Base-by-base conservation (phyloP, 2,888 invertebrate genomes). In the Galerucella nymphaeae region DNA sequence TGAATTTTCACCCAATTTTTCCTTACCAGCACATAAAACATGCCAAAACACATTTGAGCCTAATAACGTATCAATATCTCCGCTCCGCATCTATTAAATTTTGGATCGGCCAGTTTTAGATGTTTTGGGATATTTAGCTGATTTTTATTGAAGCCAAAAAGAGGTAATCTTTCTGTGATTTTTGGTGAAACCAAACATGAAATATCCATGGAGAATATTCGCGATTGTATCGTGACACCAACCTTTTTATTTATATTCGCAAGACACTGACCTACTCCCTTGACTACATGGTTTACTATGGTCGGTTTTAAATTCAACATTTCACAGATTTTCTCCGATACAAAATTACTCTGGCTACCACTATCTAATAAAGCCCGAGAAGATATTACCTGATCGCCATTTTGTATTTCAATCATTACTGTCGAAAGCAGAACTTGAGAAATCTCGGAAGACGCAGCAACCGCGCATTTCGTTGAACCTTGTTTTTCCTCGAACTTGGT, bases 11-110 rank as follows among this genome's bases (percentile, higher is more conserved):
- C 73, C 59, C 45, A 70, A 23, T 6, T 18, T 45, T 42, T 53
- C 45, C 55, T 70, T 64, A 30, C 70, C 64, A 30, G 62, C 23
- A 53, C 64, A 45, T 23, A 73, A 4, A 20, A 66, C 45, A 45
- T 57, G 50, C 70, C 73, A 70, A 65, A 70, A 73, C 48, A 72
- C 67, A 68, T 38, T 53, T n/a, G 68, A 68, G 11, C 72, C 64
- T 48, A 72, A 55, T 42, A 72, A 57, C 11, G 69, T 59, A 50
- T 72, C 72, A n/a, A 72, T 64, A 5, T 72, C 30, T 14, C 58
- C 30, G 13, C 30, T 14, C 58, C 30, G 13, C 38, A 55, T 4
- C 16, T 42, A 30, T 68, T 62, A 48, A 68, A 68, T 30, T 23
- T 42, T 41, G 68, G 68, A 16, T 68, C 68, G 13, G 68, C 68